phyloP scores from a whole-genome alignment of 2,113 vertebrate species.

The Eleginops maclovinus region DNA sequence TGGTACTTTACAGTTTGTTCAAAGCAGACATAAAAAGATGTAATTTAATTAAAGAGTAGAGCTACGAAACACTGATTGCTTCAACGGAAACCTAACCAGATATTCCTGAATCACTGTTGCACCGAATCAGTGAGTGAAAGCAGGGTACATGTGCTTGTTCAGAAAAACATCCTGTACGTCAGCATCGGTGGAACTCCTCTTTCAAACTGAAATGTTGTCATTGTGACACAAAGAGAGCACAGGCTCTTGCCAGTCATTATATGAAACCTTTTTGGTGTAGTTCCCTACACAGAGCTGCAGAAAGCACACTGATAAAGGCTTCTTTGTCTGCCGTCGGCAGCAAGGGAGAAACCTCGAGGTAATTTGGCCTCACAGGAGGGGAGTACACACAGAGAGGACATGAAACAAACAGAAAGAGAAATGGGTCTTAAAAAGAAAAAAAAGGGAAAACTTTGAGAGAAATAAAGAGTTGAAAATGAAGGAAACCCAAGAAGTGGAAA shows the following conservation, averaged over 20 bases:
- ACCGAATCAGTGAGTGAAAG: not conserved
- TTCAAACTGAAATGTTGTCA: constrained; percentile 38
- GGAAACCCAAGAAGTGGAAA: not conserved
- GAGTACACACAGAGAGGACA: constrained; percentile 39
- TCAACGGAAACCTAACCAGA: not conserved
- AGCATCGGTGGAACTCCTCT: constrained; percentile 22
- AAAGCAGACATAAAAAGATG: not conserved
- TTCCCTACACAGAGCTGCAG: constrained; percentile 24
- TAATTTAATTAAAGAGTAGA: not conserved
- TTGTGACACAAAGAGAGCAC: constrained; percentile 14
- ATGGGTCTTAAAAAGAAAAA: not conserved
- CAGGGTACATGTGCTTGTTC: constrained; percentile 6
- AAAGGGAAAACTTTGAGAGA: not conserved
- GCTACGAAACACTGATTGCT: not conserved
- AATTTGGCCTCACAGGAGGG: constrained; percentile 45
- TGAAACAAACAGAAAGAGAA: not conserved
- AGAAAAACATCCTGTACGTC: constrained; percentile 10
- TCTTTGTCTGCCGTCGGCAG: constrained; percentile 50
- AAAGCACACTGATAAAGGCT: constrained; percentile 59
- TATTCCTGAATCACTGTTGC: not conserved
- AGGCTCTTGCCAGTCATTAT: constrained; percentile 10
- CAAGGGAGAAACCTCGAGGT: constrained; percentile 41
- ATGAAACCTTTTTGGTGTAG: constrained; percentile 48
- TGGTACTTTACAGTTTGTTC: no score
- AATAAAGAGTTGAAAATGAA: not conserved